Evolutionary conservation across 2,113 vertebrate genomes (phyloP), one percentile per base, ranked within the genome.

Genomic region (Cyprinodon variegatus): DNA sequence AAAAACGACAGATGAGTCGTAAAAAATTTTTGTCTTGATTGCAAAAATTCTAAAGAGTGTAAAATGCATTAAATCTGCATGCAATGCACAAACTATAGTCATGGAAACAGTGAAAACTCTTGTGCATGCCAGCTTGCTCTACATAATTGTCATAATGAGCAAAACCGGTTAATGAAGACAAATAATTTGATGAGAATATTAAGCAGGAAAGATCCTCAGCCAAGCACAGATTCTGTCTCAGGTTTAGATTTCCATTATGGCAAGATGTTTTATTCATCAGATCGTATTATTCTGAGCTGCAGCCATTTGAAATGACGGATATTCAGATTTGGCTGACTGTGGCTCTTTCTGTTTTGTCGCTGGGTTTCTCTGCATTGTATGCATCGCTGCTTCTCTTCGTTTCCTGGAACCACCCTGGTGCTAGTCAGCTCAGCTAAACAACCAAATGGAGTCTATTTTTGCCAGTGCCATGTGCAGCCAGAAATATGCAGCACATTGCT

Each of bases 361-460:
- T 43, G 29, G 48, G 36, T 83, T 74, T 72, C 65, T 57, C 40
- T 4, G 39, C 72, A 77, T 77, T 76, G 60, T 74, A 70, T 72
- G 64, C 70, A 15, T 78, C 69, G 6, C 78, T 40, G 72, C 82
- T 20, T 7, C 64, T 88, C 65, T 64, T 77, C 68, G 68, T 84
- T 85, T 90, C 78, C 70, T 70, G 69, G 73, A 70, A 74, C 79
- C 78, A 70, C 38, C 78, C 76, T 83, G 86, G 78, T 83, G 77
- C 82, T 65, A 43, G 75, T 79, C 77, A 81, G 74, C 83, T 84
- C 65, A 82, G 74, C 74, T 88, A 87, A 90, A 90, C 84, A 88
- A 84, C 84, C 76, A 88, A 92, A 89, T 75, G 62, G 62, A 69
- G 61, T 87, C 87, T 89, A 86, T 90, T 92, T 91, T 88, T 86